phyloP scores from a whole-genome alignment of 2,797 vertebrate species.

The Onychomys torridus region DNA sequence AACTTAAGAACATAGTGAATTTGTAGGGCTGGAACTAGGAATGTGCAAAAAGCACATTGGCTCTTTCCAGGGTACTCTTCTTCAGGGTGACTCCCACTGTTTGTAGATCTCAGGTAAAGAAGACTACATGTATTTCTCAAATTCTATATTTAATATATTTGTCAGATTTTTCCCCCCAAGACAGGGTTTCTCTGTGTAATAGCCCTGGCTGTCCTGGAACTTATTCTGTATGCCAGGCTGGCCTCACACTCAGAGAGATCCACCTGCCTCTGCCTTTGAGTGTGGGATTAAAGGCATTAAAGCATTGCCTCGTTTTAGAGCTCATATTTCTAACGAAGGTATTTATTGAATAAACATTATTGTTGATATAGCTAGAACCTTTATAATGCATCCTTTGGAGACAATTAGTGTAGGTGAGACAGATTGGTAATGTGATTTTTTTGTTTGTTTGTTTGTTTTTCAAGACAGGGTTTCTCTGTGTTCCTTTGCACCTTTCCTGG shows the following conservation, averaged over 20 bases:
- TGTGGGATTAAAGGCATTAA: neutral
- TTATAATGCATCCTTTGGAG: conserved; percentile 69
- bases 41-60: neutral
- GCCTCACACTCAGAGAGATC: neutral
- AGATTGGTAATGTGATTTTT: conserved; percentile 65
- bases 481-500: no score
- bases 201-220: neutral
- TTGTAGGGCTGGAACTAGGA: conserved; percentile 45
- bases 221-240: neutral
- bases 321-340: conserved; percentile 51
- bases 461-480: no score
- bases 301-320: neutral
- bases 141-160: neutral
- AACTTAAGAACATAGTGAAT: neutral
- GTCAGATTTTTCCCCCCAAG: neutral
- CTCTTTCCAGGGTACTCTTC: neutral
- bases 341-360: conserved; percentile 57
- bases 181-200: neutral
- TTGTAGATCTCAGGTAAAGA: conserved; percentile 25
- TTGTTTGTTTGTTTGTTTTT: no score
- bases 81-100: neutral
- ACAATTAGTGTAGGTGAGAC: conserved; percentile 65
- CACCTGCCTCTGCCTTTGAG: neutral
- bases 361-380: conserved; percentile 59
- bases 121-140: conserved; percentile 31